phyloP scores from a whole-genome alignment of 2,888 invertebrate species.

The Agrenia bidenticulata region DNA sequence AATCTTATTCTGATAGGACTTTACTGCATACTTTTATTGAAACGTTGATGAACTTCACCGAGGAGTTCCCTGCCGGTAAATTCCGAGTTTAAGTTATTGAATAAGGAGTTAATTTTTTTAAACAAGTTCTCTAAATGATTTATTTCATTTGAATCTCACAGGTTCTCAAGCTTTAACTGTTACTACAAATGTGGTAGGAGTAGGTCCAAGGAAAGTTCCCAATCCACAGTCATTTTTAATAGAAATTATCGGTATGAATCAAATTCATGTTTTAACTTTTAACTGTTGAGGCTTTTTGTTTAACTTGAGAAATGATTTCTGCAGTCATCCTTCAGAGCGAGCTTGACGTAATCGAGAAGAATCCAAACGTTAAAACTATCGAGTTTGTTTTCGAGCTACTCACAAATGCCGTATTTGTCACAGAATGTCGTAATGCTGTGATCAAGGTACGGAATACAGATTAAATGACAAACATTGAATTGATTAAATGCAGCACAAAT shows the following conservation, averaged over 20 bases:
- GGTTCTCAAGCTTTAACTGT: constrained; percentile 45
- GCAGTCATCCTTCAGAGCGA: constrained; percentile 44
- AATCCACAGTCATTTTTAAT: constrained; percentile 40
- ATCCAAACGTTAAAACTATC: constrained; percentile 42
- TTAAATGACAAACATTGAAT: neutral
- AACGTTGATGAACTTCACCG: constrained; percentile 47
- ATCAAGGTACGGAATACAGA: constrained; percentile 40
- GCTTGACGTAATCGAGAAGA: constrained; percentile 32
- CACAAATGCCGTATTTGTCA: constrained; percentile 38
- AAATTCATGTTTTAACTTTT: neutral
- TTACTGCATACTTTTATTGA: constrained; percentile 43
- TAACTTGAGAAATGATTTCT: neutral
- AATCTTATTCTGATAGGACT: constrained; percentile 32
- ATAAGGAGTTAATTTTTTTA: neutral
- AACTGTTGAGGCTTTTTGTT: neutral
- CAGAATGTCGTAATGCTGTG: constrained; percentile 44
- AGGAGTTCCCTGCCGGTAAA: constrained; percentile 45
- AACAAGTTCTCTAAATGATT: neutral
- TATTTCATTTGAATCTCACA: constrained; percentile 7
- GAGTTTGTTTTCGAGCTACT: constrained; percentile 41
- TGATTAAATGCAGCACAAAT: neutral
- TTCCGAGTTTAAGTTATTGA: neutral
- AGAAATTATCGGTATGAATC: constrained; percentile 39
- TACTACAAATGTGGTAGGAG: constrained; percentile 44
- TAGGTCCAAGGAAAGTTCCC: constrained; percentile 41